These are phyloP conservation scores for Daboia siamensis DNA, from an alignment of 2,113 vertebrate genomes.

Conservation along the genomic window DNA sequence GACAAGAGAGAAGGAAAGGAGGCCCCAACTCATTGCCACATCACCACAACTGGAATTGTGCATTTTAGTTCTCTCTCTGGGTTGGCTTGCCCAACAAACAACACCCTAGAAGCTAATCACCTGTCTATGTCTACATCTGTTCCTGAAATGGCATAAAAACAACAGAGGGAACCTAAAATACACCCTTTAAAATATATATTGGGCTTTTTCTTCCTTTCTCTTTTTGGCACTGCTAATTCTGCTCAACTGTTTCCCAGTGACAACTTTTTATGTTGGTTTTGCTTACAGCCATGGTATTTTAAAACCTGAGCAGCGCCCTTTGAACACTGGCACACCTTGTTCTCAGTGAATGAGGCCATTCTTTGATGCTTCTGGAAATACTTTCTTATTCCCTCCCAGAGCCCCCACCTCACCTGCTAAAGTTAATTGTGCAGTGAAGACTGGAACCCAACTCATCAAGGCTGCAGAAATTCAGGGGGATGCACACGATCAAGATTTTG, in stretches of 20 bases:
- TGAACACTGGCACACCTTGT: slow-evolving; percentile 42
- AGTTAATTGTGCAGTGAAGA: slow-evolving; percentile 33
- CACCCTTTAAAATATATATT: background rate
- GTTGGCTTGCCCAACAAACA: slow-evolving; percentile 22
- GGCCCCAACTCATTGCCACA: slow-evolving; percentile 1
- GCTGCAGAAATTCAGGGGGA: background rate
- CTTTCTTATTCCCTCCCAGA: rapidly evolving
- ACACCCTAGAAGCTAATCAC: slow-evolving; percentile 43
- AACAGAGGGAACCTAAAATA: background rate
- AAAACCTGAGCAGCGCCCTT: slow-evolving; percentile 9
- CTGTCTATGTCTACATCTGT: slow-evolving; percentile 20
- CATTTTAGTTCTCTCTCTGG: slow-evolving; percentile 24
- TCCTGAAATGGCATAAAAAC: slow-evolving; percentile 23
- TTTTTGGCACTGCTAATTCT: background rate
- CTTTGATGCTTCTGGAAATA: rapidly evolving
- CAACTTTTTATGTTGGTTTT: slow-evolving; percentile 14
- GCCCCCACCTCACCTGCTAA: slow-evolving; percentile 14
- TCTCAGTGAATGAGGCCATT: slow-evolving; percentile 44
- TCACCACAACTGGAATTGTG: slow-evolving; percentile 14
- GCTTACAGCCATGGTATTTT: slow-evolving; percentile 45
- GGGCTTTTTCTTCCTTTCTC: background rate
- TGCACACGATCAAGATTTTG: slow-evolving; percentile 25
- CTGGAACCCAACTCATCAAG: slow-evolving; percentile 39
- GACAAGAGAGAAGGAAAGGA: background rate
- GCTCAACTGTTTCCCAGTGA: background rate